Base-by-base conservation (phyloP, 2,888 invertebrate genomes). In the Aspidiotus destructor region DNA sequence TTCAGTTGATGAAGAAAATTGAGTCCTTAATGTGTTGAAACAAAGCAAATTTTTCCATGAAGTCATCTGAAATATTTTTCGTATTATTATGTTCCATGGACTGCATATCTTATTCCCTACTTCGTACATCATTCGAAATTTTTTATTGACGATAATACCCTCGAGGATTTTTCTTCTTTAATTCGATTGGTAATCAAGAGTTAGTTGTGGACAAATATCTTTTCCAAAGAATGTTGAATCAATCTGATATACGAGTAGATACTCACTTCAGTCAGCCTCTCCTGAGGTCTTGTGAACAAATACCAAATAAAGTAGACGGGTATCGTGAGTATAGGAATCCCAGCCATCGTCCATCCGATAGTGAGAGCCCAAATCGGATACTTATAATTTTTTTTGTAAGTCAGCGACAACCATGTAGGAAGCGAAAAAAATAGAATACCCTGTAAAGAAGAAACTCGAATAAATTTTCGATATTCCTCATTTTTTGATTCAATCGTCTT, bases 311-410 rank as follows among this genome's bases (percentile, higher is more conserved):
- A 73, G 58, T 73, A 73, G 8, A 70, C 11, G 5, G 74, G 74
- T 55, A 87, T 84, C 2, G 88, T 84, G 16, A 83, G 76, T 8
- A 89, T 84, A 0, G 89, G 89, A 68, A 87, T 76, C n/a, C 88
- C 80, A 0, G 89, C 87, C 60, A 89, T 77, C 0, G 83, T 78
- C 88, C 89, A 89, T 9, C 90, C 90, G 3, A 88, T 81, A 0
- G 83, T 83, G 75, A 89, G 85, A 0, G 89, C 89, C 89, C 88
- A 89, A 75, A 81, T 78, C 1, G 90, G 90, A 75, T 89, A 90
- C n/a, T 85, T 82, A 75, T 89, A 89, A 2, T 72, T 75, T 11
- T 78, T 76, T 72, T 78, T 78, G 73, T 79, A 77, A 8, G 79
- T 78, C 72, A 81, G 76, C 5, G 73, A 72, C 41, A 76, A 76